Evolutionary conservation across 2,888 invertebrate genomes (phyloP), one percentile per base, ranked within the genome.

Genomic region (Drosophila longiperda): DNA sequence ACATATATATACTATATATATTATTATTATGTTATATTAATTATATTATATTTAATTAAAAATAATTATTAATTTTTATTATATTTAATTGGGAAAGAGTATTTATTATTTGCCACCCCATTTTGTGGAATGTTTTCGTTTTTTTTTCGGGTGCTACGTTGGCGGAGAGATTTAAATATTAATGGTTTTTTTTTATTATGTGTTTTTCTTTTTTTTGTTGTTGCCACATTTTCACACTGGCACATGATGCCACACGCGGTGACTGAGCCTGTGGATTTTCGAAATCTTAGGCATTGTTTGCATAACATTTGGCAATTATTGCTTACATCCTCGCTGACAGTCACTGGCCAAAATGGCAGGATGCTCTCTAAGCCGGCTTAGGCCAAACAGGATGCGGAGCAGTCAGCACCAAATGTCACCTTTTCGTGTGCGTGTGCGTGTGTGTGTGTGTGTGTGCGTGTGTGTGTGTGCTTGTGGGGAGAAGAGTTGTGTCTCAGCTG

Each of bases 231-330:
- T 45, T 45, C 45, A 45, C 45, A 45, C 23, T 73, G 71, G 48
- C 63, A 63, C 61, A 59, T 50, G 42, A 50, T 87, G 80, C 87
- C 90, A 89, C 87, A 87, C 90, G 87, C 90, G 78, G 87, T 66
- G 90, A 54, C 65, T 75, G 71, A 74, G 69, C 80, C 68, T 68
- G 62, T 60, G 86, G 88, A 88, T 90, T 86, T 86, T 80, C 59
- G 23, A 45, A 68, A 69, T 75, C 86, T 71, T 73, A 63, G 80
- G 76, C 71, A 80, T 90, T 89, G 89, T 90, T 90, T 89, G 88
- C 90, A 89, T 90, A 90, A 90, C 84, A 90, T 88, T 88, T 84
- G 89, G 80, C 90, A 86, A 89, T 88, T 90, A 89, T 89, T 69
- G 80, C 78, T 63, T 63, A 88, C 90, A 87, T 72, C 64, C 77